phyloP scores from a whole-genome alignment of 2,888 invertebrate genomes.

The Gastrophysa polygoni region DNA sequence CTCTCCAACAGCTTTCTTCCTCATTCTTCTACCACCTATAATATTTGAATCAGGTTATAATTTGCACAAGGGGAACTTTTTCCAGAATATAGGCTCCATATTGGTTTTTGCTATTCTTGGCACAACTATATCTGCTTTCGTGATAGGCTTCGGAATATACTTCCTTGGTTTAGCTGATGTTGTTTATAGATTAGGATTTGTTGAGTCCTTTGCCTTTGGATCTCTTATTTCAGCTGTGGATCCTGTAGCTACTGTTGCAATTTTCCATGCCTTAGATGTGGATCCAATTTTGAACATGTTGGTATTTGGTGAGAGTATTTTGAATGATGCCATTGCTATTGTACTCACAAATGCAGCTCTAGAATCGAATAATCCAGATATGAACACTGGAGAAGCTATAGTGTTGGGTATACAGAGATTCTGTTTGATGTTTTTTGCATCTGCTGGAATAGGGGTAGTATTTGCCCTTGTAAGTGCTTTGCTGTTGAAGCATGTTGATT shows the following conservation, averaged over 20 bases:
- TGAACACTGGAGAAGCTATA: conserved; percentile 82
- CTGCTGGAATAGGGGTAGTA: conserved; percentile 93
- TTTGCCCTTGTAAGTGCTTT: conserved; percentile 94
- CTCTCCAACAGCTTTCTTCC: conserved; percentile 97
- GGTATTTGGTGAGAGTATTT: conserved; percentile 94
- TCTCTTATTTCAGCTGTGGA: conserved; percentile 98
- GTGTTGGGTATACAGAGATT: conserved; percentile 88
- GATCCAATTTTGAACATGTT: conserved; percentile 99
- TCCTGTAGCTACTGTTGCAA: conserved; percentile 98
- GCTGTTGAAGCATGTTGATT: conserved; percentile 91
- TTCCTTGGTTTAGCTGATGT: conserved; percentile 89
- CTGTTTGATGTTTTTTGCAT: conserved; percentile 97
- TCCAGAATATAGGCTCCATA: conserved; percentile 98
- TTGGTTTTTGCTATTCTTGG: conserved; percentile 97
- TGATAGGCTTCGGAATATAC: conserved; percentile 96
- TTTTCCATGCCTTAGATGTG: conserved; percentile 96
- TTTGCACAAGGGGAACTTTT: conserved; percentile 95
- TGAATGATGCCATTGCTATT: conserved; percentile 98
- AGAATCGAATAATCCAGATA: conserved; percentile 70
- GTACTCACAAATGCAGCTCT: conserved; percentile 91
- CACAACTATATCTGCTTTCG: conserved; percentile 94
- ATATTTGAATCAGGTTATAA: conserved; percentile 99
- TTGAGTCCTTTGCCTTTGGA: conserved; percentile 98
- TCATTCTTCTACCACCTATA: conserved; percentile 95
- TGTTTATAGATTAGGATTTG: conserved; percentile 90